phyloP scores from a whole-genome alignment of 1,140 invertebrate species.

The Achroia grisella region DNA sequence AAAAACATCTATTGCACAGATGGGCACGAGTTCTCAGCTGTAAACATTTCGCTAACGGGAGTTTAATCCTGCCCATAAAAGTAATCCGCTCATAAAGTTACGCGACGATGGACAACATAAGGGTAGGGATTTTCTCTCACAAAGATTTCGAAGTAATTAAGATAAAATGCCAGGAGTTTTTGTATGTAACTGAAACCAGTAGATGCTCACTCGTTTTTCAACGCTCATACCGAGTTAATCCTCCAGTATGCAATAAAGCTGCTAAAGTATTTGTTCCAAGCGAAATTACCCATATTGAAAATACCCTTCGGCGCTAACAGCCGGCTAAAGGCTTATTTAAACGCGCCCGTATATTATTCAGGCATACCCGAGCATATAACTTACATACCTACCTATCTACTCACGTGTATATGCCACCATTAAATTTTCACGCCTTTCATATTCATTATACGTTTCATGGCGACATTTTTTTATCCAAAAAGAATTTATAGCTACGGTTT shows the following conservation, averaged over 20 bases:
- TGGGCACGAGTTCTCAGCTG: slow-evolving; percentile 43
- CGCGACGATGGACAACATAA: slow-evolving; percentile 71
- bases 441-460: slow-evolving; percentile 21
- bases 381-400: slow-evolving; percentile 21
- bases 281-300: slow-evolving; percentile 72
- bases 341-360: slow-evolving; percentile 43
- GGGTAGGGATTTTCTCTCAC: slow-evolving; percentile 66
- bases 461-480: too few species aligned
- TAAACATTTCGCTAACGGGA: slow-evolving; percentile 67
- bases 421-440: slow-evolving; percentile 34
- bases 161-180: slow-evolving; percentile 65
- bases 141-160: slow-evolving; percentile 72
- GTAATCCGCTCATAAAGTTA: slow-evolving; percentile 71
- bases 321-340: slow-evolving; percentile 63
- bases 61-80: slow-evolving; percentile 70
- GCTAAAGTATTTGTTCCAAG: slow-evolving; percentile 66
- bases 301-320: slow-evolving; percentile 66
- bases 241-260: slow-evolving; percentile 68
- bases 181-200: slow-evolving; percentile 50
- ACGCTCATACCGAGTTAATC: slow-evolving; percentile 66
- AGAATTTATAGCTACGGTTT: too few species aligned
- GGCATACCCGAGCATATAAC: slow-evolving; percentile 16
- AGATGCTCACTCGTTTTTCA: slow-evolving; percentile 54
- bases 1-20: slow-evolving; percentile 37
- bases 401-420: slow-evolving; percentile 32